Evolutionary conservation across 2,113 vertebrate genomes (phyloP), one percentile per base, ranked within the genome.

Genomic region (Polyodon spathula): DNA sequence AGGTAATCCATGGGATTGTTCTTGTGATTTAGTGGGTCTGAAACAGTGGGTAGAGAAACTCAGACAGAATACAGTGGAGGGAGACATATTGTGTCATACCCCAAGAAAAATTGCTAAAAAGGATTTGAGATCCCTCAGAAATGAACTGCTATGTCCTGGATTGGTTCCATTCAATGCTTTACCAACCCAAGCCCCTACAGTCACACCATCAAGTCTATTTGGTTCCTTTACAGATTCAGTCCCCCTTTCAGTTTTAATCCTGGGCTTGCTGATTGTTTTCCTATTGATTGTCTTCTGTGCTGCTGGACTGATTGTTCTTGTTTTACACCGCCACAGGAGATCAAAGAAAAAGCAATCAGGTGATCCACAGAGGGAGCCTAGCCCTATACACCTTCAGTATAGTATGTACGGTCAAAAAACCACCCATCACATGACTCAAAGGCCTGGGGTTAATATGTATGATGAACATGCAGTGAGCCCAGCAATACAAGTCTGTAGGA

Each of bases 351-450:
- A 94, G 67, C 87, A 91, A n/a, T 78, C 44, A 0, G 88, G 92
- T 58, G 93, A 94, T 14, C 93, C 92, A 62, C 80, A 89, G 5
- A 75, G 90, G 51, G 93, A 97, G 42, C 92, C 62, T 66, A 96
- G 91, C 51, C 93, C 94, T 0, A 87, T 98, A 4, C 96, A 96
- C 66, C 80, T 98, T 10, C 95, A 96, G 10, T 98, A 98, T 67
- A 98, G 95, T 72, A 94, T 98, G 91, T 97, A 95, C 0, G 96
- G 95, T 3, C 95, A 96, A 65, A 98, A 97, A 70, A 98, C 92
- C 0, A 98, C 93, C 1, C 96, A 98, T 59, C 95, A 96, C 61
- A 90, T 91, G 55, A 88, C 84, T 0, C 92, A 94, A 10, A 84
- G 81, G 17, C 86, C 92, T 1, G 82, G 87, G 6, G 69, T 88